Evolutionary conservation across 2,888 invertebrate species (phyloP), one percentile per base, ranked within the genome.

Genomic region (Chymomyza caudatula): DNA sequence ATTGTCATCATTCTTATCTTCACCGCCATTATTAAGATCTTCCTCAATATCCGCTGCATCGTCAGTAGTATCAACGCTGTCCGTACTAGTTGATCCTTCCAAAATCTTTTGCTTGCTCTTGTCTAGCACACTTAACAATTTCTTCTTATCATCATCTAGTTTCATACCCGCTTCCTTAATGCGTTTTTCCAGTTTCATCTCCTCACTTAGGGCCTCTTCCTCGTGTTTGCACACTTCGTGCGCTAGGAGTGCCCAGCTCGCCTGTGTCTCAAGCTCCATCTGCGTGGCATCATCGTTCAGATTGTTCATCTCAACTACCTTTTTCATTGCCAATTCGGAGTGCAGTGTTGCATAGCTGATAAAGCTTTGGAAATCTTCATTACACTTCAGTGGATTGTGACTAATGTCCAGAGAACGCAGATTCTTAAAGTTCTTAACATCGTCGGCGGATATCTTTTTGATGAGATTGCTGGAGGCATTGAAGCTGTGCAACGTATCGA

Each of bases 381-480:
- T 93, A 88, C 96, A 96, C 51, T 92, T 92, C 43, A 96, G 90
- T 1, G 94, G 94, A 89, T 95, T 95, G 71, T 93, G 91, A 4
- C 93, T 92, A 63, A 92, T 86, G 53, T 92, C 91, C n/a, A 93
- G 78, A 8, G 91, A 90, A 29, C 89, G 88, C n/a, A 93, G 80
- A 22, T 87, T 87, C 76, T 88, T 88, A 69, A 91, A 90, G 56
- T 70, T 71, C 67, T 86, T 86, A 1, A 90, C 77, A 74, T 90
- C 89, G 2, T 73, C 66, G 0, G 80, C 71, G 15, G 87, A 85
- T 23, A 90, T 85, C 49, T 75, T 78, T 59, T 83, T 87, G 54
- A 90, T 90, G 74, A 88, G 78, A 82, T 91, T 91, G 8, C 81
- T 73, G 0, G 91, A 91, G 2, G 92, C 92, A 78, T 93, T 93